Percentiles rank a stretch among this genome's conserved stretches.
These are phyloP conservation scores for Xenopus petersii DNA, from an alignment of 2,797 vertebrate genomes.

Conservation along the genomic window DNA sequence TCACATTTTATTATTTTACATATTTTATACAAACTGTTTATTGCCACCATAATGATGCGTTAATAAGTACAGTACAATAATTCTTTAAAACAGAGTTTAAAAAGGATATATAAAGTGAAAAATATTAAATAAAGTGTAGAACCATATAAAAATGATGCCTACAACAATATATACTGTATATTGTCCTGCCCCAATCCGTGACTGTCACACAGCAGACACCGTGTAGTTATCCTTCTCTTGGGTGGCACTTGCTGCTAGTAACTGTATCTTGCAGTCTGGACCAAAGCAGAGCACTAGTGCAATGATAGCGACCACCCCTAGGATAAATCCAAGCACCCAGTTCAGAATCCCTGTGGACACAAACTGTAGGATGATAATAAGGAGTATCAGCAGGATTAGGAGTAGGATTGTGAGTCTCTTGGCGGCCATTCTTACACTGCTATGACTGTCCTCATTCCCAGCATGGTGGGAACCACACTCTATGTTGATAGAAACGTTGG, in stretches of 20 bases:
- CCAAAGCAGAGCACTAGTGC: conserved; percentile 60
- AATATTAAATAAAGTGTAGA: too few species aligned
- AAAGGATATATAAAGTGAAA: too few species aligned
- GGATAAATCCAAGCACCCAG: conserved; percentile 58
- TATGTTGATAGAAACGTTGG: not conserved
- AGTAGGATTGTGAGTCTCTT: conserved; percentile 61
- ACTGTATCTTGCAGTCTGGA: conserved; percentile 40
- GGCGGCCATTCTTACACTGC: conserved; percentile 47
- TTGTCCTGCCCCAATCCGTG: too few species aligned
- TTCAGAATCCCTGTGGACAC: conserved; percentile 55
- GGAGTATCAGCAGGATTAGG: conserved; percentile 58
- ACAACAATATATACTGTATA: too few species aligned
- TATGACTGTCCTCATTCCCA: conserved; percentile 6
- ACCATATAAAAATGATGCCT: too few species aligned
- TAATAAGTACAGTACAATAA: too few species aligned
- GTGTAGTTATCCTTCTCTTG: conserved; percentile 54
- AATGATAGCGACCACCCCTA: conserved; percentile 59
- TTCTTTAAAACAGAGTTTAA: too few species aligned
- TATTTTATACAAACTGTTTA: too few species aligned
- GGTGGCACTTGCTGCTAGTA: conserved; percentile 19
- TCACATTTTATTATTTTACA: too few species aligned
- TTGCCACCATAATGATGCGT: too few species aligned
- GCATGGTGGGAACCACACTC: fast-evolving
- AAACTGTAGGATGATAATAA: conserved; percentile 63
- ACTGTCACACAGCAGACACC: conserved; percentile 54